Base-by-base conservation (phyloP, 2,113 vertebrate genomes). In the Tor tambroides region DNA sequence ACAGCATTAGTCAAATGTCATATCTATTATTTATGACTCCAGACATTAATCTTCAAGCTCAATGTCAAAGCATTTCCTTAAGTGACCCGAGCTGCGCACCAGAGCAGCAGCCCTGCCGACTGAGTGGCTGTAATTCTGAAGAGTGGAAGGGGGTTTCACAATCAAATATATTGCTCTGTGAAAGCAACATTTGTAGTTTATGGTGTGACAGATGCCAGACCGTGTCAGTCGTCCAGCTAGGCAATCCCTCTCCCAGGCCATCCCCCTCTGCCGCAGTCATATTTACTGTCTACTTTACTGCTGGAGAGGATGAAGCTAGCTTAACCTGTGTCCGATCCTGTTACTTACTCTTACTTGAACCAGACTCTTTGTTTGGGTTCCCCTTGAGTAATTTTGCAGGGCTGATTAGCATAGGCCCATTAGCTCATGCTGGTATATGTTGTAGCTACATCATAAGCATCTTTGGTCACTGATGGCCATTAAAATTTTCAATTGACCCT, bases 151-250 rank as follows among this genome's bases (percentile, higher is more conserved):
- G 85, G 78, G 74, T 80, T 87, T 88, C 80, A 79, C 83, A 84
- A 86, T 23, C 49, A 67, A 63, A 90, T 80, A 82, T 54, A 85
- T 79, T 85, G 78, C 74, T 35, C 67, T 30, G 72, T 85, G 54
- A 87, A 90, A 85, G 83, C 75, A 89, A 54, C 81, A 63, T 46
- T 26, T 81, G 67, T 80, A 85, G 74, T 86, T 89, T 87, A 86
- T 77, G 85, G 76, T 88, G 79, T 43, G 63, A 79, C 56, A 35
- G 71, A 71, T 65, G 79, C 77, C 86, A 88, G 87, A 85, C 56
- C 77, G 71, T 87, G 85, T 88, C 85, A 83, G 80, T 88, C 69
- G 80, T 75, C 28, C 65, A 86, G 88, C 87, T 74, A 79, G 87
- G 84, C 82, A 79, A 80, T 85, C 91, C 82, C 85, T 69, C 61